Evolutionary conservation across 2,888 invertebrate genomes (phyloP).

Genomic region (Philhelius pedissequus): DNA sequence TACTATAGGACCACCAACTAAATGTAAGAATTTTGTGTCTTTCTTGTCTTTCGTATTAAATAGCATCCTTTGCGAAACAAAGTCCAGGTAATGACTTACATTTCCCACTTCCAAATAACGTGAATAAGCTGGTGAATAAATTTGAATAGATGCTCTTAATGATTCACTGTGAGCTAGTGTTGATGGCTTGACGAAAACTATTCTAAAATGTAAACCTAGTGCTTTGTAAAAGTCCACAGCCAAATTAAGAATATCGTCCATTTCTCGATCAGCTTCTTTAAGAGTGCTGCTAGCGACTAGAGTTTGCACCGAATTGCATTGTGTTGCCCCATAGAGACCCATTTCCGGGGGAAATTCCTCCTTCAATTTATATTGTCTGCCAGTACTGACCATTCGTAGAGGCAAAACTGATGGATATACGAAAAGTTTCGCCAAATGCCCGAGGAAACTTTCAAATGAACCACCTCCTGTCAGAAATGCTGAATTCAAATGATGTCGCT

Average conservation of each 20-base stretch:
- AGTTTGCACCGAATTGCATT: constrained; percentile 85
- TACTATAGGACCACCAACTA: constrained; percentile 86
- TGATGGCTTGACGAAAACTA: constrained; percentile 83
- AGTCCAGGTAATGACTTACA: constrained; percentile 86
- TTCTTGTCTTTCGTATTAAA: constrained; percentile 84
- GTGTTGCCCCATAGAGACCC: constrained; percentile 84
- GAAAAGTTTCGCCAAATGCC: constrained; percentile 82
- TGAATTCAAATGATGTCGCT: constrained; percentile 79
- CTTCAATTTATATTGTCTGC: constrained; percentile 82
- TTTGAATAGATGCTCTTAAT: constrained; percentile 84
- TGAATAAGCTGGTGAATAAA: constrained; percentile 84
- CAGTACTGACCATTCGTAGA: constrained; percentile 84
- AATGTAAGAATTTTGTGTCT: constrained; percentile 82
- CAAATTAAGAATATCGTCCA: constrained; percentile 81
- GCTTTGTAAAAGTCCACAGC: constrained; percentile 82
- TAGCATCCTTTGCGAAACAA: constrained; percentile 87
- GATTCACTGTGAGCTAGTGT: constrained; percentile 84
- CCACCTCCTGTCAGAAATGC: constrained; percentile 88
- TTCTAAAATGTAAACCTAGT: constrained; percentile 85
- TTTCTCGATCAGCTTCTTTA: constrained; percentile 79
- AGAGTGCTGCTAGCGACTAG: constrained; percentile 82
- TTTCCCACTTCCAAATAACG: constrained; percentile 87
- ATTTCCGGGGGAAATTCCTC: constrained; percentile 69
- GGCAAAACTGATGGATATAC: constrained; percentile 84
- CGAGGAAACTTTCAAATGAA: constrained; percentile 86